These are phyloP conservation scores for Mylabris phalerata DNA, from an alignment of 1,140 invertebrate species.

Conservation along the genomic window DNA sequence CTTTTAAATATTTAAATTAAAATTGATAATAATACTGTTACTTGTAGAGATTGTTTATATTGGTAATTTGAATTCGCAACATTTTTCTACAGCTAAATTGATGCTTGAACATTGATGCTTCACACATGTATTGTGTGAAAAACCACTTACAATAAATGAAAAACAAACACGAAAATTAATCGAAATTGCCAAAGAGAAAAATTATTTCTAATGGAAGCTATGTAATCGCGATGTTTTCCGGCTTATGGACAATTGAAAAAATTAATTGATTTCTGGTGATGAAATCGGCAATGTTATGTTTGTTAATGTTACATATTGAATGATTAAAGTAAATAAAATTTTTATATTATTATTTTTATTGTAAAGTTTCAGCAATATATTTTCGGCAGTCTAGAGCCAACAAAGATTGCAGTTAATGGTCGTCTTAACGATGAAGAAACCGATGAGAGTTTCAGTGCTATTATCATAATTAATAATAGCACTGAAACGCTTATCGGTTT, in stretches of 20 bases:
- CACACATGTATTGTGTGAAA: slow-evolving; percentile 80
- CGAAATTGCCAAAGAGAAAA: slow-evolving; percentile 54
- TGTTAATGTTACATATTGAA: slow-evolving; percentile 55
- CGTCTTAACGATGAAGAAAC: slow-evolving; percentile 61
- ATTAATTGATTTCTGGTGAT: slow-evolving; percentile 50
- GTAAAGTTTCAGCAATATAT: slow-evolving; percentile 59
- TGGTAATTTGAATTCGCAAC: slow-evolving; percentile 61
- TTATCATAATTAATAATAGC: slow-evolving; percentile 40
- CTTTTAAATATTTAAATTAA: background rate
- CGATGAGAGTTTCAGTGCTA: slow-evolving; percentile 56
- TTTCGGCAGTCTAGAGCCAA: slow-evolving; percentile 60
- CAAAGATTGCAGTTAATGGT: slow-evolving; percentile 55
- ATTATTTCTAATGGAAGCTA: slow-evolving; percentile 76
- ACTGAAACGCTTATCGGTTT: slow-evolving; percentile 42
- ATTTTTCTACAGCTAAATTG: slow-evolving; percentile 58
- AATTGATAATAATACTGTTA: slow-evolving; percentile 14
- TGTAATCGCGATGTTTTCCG: slow-evolving; percentile 80
- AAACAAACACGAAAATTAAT: slow-evolving; percentile 58
- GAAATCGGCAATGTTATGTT: slow-evolving; percentile 63
- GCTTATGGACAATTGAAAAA: slow-evolving; percentile 59
- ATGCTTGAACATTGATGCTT: slow-evolving; percentile 67
- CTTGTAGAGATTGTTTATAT: slow-evolving; percentile 71
- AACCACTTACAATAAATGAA: slow-evolving; percentile 68
- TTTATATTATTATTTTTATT: background rate
- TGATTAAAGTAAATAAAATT: slow-evolving; percentile 48